Conservation (phyloP, 2,113 vertebrate genomes). For the Charina bottae region DNA sequence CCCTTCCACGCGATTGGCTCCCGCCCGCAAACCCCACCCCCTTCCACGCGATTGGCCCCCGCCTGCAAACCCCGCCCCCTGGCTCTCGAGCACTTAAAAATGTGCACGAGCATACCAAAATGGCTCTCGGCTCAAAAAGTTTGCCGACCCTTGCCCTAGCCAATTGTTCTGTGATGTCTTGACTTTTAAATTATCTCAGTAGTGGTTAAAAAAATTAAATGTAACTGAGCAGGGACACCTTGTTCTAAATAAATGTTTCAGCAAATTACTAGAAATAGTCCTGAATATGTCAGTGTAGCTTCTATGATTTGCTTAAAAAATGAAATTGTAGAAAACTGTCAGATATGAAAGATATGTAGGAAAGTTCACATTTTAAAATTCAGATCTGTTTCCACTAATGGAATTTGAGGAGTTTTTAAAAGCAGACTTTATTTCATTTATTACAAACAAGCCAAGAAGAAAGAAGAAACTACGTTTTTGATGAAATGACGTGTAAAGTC, state of each 20-base stretch:
- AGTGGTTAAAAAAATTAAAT: no score
- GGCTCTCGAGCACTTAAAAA: no score
- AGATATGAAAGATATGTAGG: constrained; percentile 17
- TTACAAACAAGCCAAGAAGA: constrained; percentile 54
- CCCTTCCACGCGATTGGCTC: no score
- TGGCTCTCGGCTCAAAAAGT: no score
- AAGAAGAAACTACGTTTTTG: constrained; percentile 49
- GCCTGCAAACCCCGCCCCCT: no score
- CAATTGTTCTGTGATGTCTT: no score
- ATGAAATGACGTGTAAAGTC: constrained; percentile 58
- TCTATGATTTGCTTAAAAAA: background rate
- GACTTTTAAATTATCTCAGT: no score
- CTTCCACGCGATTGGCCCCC: no score
- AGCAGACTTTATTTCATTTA: constrained; percentile 59
- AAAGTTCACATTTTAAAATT: constrained; percentile 40
- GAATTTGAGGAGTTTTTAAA: constrained; percentile 38
- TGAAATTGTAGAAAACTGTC: background rate
- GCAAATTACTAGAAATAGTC: constrained; percentile 50
- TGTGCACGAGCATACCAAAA: no score
- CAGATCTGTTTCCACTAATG: constrained; percentile 49
- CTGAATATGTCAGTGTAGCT: constrained; percentile 36
- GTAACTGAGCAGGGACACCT: background rate
- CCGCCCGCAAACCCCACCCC: no score
- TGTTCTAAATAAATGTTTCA: constrained; percentile 32
- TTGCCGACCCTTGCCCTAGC: no score